phyloP scores from a whole-genome alignment of 2,888 invertebrate species.

The Synergus laeviventris region DNA sequence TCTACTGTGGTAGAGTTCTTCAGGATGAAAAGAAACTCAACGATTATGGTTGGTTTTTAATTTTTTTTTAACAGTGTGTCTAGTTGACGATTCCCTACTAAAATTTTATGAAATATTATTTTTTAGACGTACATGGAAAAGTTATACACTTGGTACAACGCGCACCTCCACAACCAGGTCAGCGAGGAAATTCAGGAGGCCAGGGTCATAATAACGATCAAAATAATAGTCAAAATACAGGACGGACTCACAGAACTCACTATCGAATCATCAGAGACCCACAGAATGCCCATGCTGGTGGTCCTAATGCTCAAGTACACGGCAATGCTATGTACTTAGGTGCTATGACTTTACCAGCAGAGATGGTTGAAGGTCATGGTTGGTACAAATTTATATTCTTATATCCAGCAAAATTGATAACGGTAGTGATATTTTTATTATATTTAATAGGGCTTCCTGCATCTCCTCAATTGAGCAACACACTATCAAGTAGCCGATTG shows the following conservation, averaged over 20 bases:
- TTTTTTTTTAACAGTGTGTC: background rate
- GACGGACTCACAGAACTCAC: constrained; percentile 62
- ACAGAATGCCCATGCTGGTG: constrained; percentile 53
- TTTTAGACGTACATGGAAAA: constrained; percentile 90
- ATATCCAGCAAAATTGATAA: constrained; percentile 6
- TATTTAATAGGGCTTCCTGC: constrained; percentile 73
- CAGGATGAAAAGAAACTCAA: constrained; percentile 90
- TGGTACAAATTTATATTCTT: constrained; percentile 23
- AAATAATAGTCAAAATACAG: constrained; percentile 59
- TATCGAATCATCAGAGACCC: constrained; percentile 59
- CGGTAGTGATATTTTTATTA: background rate
- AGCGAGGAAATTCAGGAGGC: constrained; percentile 72
- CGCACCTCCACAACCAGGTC: constrained; percentile 83
- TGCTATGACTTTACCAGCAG: constrained; percentile 79
- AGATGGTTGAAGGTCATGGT: constrained; percentile 70
- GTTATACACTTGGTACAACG: constrained; percentile 95
- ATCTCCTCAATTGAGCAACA: constrained; percentile 77
- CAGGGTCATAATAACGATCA: constrained; percentile 72
- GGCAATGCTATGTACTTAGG: constrained; percentile 80
- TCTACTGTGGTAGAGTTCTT: constrained; percentile 95
- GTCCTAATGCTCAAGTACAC: constrained; percentile 61
- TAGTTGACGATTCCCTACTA: background rate
- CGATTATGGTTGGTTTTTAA: constrained; percentile 84
- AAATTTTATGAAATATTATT: background rate
- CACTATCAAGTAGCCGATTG: constrained; percentile 77